phyloP scores from a whole-genome alignment of 2,113 vertebrate species.

The Actenoides lindsayi region DNA sequence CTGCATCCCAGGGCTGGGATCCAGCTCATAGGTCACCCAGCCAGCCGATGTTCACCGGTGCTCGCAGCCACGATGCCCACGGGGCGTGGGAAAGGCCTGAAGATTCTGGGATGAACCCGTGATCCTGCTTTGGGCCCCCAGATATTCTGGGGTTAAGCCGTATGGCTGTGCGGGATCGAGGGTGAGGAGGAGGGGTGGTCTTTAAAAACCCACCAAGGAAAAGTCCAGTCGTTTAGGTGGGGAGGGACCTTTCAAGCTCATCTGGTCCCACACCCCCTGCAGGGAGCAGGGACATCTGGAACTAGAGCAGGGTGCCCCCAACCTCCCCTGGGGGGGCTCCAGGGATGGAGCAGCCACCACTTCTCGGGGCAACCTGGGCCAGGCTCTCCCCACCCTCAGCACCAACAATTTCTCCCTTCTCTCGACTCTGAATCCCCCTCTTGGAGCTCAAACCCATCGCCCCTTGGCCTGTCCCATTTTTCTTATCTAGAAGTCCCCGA shows the following conservation, averaged over 20 bases:
- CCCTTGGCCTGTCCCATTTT: neutral
- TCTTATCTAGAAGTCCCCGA: neutral
- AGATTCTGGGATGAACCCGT: neutral
- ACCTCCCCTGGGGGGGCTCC: neutral
- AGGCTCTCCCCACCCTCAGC: too few species aligned
- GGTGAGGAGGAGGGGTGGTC: fast-evolving
- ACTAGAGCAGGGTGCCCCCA: neutral
- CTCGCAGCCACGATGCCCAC: fast-evolving
- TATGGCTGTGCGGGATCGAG: fast-evolving
- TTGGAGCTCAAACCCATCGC: neutral
- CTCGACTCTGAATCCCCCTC: neutral
- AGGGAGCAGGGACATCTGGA: neutral
- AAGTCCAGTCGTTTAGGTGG: neutral
- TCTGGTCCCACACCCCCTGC: neutral
- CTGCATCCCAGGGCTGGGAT: neutral
- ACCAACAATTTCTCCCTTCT: too few species aligned
- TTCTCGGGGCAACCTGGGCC: too few species aligned
- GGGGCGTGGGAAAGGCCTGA: neutral
- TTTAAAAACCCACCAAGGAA: neutral
- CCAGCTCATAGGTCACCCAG: fast-evolving
- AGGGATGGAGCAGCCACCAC: too few species aligned
- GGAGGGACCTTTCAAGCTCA: neutral
- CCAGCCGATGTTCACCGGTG: fast-evolving
- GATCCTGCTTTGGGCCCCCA: too few species aligned
- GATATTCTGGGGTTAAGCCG: too few species aligned